Conservation (phyloP, 2,888 invertebrate species). For the Rhimphoctona megacephalus region DNA sequence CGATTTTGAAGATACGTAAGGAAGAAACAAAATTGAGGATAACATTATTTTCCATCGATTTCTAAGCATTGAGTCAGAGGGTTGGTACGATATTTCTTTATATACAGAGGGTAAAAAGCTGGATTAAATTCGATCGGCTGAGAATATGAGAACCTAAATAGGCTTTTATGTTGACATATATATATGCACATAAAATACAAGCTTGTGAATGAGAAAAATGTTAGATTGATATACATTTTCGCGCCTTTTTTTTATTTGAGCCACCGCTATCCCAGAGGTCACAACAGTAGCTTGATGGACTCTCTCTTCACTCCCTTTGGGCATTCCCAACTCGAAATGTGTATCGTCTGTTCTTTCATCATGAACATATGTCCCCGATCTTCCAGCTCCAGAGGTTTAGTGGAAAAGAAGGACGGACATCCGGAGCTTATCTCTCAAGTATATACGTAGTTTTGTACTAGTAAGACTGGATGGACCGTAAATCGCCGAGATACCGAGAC, state of each 20-base stretch:
- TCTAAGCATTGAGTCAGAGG: neutral
- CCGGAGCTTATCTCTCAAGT: constrained; percentile 40
- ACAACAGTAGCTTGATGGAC: constrained; percentile 31
- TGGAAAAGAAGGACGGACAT: neutral
- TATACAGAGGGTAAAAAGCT: neutral
- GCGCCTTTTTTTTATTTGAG: constrained; percentile 32
- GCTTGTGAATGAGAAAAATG: neutral
- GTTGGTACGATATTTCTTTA: neutral
- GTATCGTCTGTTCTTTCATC: constrained; percentile 58
- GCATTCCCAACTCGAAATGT: constrained; percentile 66
- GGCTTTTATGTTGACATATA: neutral
- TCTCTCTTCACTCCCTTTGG: constrained; percentile 69
- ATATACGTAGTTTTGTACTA: constrained; percentile 7
- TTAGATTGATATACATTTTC: constrained; percentile 42
- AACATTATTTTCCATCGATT: constrained; percentile 46
- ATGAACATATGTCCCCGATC: constrained; percentile 37
- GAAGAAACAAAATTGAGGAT: neutral
- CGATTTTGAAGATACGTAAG: neutral
- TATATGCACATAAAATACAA: too few species aligned
- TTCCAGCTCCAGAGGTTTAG: neutral
- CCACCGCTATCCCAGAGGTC: constrained; percentile 43
- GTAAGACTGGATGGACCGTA: constrained; percentile 19
- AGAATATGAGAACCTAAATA: constrained; percentile 50
- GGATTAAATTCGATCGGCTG: constrained; percentile 10
- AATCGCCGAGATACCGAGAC: constrained; percentile 32